Percentiles rank a stretch among this genome's conserved stretches.
phyloP scores from a whole-genome alignment of 37 sponge, comb jelly and placozoan species.

The Geodia barretti region DNA sequence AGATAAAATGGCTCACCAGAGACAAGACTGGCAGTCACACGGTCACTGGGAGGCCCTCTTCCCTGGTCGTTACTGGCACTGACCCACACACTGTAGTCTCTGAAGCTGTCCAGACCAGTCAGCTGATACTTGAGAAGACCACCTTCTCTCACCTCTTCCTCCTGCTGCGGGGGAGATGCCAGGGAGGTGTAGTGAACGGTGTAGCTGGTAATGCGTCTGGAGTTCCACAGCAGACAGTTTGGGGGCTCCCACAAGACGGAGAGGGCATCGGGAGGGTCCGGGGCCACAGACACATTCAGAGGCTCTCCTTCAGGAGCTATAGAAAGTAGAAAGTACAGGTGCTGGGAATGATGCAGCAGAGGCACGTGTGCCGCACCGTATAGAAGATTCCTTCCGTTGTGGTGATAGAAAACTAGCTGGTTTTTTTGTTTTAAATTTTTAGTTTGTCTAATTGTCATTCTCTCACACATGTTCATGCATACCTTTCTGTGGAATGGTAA shows the following conservation, averaged over 20 bases:
- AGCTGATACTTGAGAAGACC: neutral
- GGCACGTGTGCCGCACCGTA: too few relatives aligned
- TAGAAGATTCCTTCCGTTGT: too few relatives aligned
- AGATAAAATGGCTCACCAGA: neutral
- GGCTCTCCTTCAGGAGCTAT: neutral
- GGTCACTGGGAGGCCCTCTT: neutral
- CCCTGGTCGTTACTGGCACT: slow-evolving; percentile 10
- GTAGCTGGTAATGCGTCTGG: neutral
- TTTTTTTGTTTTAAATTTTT: too few relatives aligned
- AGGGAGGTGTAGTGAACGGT: neutral
- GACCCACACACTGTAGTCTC: slow-evolving; percentile 9
- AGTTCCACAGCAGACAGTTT: neutral
- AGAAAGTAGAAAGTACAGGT: too few relatives aligned
- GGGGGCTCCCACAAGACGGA: neutral
- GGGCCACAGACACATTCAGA: neutral
- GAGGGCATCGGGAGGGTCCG: neutral
- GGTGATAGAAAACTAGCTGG: too few relatives aligned
- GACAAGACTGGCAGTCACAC: neutral
- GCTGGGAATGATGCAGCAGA: too few relatives aligned
- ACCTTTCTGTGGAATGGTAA: too few relatives aligned
- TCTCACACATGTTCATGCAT: too few relatives aligned
- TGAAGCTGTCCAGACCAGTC: slow-evolving; percentile 1
- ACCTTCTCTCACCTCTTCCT: neutral
- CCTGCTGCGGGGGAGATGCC: neutral
- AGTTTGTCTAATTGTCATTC: too few relatives aligned